phyloP scores from a whole-genome alignment of 2,113 vertebrate genomes.

The Talpa occidentalis region DNA sequence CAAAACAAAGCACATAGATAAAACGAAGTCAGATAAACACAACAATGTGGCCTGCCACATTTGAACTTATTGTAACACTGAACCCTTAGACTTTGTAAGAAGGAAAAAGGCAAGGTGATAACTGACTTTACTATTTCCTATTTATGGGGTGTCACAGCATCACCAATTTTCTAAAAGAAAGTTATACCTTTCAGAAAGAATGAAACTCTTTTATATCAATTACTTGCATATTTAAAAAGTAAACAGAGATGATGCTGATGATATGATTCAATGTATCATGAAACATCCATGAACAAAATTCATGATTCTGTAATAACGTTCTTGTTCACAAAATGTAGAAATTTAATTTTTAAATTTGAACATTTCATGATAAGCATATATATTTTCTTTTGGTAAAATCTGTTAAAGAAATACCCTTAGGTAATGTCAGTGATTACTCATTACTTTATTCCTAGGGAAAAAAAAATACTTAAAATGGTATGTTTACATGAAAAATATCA shows the following conservation, averaged over 20 bases:
- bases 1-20: background rate
- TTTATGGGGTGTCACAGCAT: background rate
- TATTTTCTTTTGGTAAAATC: slow-evolving; percentile 16
- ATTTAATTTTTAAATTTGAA: background rate
- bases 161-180: background rate
- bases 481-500: slow-evolving; percentile 21
- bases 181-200: background rate
- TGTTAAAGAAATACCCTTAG: background rate
- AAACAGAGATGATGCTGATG: background rate
- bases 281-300: slow-evolving; percentile 21
- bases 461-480: background rate
- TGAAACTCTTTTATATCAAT: background rate
- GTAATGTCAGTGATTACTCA: background rate
- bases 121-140: background rate
- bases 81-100: background rate
- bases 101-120: background rate
- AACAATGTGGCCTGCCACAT: background rate
- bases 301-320: background rate
- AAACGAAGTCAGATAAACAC: background rate
- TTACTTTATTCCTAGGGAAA: background rate
- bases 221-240: background rate
- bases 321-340: slow-evolving; percentile 25
- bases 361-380: background rate
- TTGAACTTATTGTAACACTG: background rate
- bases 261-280: background rate